Evolutionary conservation across 1,140 invertebrate species (phyloP).

Genomic region (Drosophila arawakana): DNA sequence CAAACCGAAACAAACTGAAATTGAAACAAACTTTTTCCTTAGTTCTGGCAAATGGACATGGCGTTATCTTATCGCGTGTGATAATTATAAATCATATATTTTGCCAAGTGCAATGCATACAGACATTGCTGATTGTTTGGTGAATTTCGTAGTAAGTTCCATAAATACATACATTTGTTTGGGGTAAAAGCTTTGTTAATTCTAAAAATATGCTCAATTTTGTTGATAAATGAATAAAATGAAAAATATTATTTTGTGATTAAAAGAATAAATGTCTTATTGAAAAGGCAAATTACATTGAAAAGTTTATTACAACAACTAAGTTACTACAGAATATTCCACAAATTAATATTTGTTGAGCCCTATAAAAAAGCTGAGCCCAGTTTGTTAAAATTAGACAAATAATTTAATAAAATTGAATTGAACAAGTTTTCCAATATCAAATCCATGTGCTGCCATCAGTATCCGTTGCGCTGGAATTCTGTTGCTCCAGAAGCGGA

Average conservation of each 20-base stretch:
- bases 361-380: too few species aligned
- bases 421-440: background rate
- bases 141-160: constrained; percentile 7
- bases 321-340: too few species aligned
- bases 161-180: constrained; percentile 2
- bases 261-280: too few species aligned
- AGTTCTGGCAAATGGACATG: constrained; percentile 24
- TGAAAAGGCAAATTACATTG: too few species aligned
- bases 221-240: too few species aligned
- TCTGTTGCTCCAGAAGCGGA: constrained; percentile 7
- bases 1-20: constrained; percentile 63
- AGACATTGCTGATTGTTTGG: background rate
- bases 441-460: constrained; percentile 57
- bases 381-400: too few species aligned
- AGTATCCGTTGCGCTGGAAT: constrained; percentile 4
- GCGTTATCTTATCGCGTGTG: constrained; percentile 69
- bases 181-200: background rate
- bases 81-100: constrained; percentile 41
- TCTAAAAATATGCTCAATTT: too few species aligned
- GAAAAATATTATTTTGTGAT: too few species aligned
- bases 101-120: constrained; percentile 35
- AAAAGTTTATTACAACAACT: too few species aligned
- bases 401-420: too few species aligned
- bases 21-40: constrained; percentile 57
- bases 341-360: too few species aligned